Percentiles rank a stretch among this genome's conserved stretches.
phyloP scores from a whole-genome alignment of 2,113 vertebrate species.

The Cinclus cinclus region DNA sequence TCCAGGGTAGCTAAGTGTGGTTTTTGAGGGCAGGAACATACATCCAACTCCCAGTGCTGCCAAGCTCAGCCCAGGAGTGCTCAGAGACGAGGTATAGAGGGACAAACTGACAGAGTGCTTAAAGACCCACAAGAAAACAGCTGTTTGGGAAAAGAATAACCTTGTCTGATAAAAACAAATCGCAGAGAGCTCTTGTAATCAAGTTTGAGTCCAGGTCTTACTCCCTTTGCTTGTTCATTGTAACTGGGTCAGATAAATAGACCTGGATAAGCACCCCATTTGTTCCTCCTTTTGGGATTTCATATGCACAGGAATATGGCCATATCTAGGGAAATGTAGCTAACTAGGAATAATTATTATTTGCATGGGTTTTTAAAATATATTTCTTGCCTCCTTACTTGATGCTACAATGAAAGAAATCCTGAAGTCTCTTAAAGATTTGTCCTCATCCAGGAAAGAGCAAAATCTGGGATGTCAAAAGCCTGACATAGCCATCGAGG shows the following conservation, averaged over 20 bases:
- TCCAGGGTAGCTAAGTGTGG: not conserved
- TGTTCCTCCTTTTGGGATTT: not conserved
- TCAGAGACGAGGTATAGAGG: accelerated
- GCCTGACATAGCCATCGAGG: not conserved
- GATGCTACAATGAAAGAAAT: not conserved
- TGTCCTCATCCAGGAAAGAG: not conserved
- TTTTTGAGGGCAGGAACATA: not conserved
- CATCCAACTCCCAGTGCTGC: not conserved
- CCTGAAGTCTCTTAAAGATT: not conserved
- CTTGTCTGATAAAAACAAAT: not conserved
- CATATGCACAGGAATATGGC: not conserved
- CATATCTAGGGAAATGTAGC: not conserved
- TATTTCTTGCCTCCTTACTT: not conserved
- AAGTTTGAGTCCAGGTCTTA: not conserved
- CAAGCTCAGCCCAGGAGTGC: not conserved
- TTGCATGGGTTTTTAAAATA: not conserved
- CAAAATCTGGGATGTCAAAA: not conserved
- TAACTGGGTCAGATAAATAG: not conserved
- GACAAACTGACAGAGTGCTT: not conserved
- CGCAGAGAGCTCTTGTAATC: not conserved
- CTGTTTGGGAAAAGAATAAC: not conserved
- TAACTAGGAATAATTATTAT: not conserved
- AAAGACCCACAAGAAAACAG: not conserved
- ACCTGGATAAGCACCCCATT: not conserved
- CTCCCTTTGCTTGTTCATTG: not conserved